Conservation (phyloP, 1,140 invertebrate species). For the Lycorma delicatula region DNA sequence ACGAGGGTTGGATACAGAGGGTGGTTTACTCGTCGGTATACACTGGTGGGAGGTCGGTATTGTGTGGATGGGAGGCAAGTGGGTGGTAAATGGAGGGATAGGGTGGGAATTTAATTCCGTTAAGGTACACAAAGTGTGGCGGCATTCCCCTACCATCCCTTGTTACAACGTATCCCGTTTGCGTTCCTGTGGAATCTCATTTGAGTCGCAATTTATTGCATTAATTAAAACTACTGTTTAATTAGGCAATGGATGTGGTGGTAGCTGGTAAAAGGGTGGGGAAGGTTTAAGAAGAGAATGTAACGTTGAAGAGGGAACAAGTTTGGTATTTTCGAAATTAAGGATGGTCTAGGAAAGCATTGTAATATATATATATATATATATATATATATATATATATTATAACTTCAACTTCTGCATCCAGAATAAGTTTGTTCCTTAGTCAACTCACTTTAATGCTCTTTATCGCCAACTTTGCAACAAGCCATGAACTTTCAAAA, state of each 20-base stretch:
- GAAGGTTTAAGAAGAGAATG: too few species aligned
- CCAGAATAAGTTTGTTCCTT: too few species aligned
- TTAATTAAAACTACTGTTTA: constrained; percentile 6
- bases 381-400: too few species aligned
- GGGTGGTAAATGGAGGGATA: neutral
- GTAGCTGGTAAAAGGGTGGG: too few species aligned
- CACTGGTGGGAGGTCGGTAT: neutral
- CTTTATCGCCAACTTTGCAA: too few species aligned
- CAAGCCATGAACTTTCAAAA: too few species aligned
- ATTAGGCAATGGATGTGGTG: constrained; percentile 3
- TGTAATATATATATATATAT: too few species aligned
- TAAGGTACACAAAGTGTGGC: constrained; percentile 1
- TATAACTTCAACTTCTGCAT: too few species aligned
- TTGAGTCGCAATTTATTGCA: constrained; percentile 2
- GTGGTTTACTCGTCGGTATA: neutral
- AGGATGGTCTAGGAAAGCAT: neutral
- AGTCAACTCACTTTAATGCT: too few species aligned
- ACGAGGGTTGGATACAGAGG: neutral
- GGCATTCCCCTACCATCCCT: neutral
- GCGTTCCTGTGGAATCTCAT: neutral
- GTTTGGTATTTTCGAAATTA: constrained; percentile 6
- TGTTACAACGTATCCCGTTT: neutral
- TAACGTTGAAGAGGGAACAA: too few species aligned
- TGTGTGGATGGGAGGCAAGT: neutral
- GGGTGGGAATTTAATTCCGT: neutral